Base-by-base conservation (phyloP, 2,797 vertebrate genomes). In the Sciurus carolinensis region DNA sequence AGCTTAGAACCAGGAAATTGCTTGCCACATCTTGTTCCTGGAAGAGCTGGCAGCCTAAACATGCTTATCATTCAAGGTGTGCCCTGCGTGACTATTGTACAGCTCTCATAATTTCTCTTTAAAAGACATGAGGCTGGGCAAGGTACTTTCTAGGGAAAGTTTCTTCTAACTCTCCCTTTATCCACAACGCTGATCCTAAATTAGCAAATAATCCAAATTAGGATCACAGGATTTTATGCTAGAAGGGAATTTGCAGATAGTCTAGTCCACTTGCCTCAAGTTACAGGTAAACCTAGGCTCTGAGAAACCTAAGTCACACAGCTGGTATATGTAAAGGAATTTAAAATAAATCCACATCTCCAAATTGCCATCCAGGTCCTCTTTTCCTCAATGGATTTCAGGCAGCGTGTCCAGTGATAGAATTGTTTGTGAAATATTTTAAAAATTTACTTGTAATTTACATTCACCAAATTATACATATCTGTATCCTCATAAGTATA, bases 11-110 rank as follows among this genome's bases (percentile, higher is more conserved):
- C 87, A 87, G 92, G 93, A 90, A 94, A 76, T 69, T 83, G 79
- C 95, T 84, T 96, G 94, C 80, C 8, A 3, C 18, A 15, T 97
- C 96, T 94, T 95, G 96, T 97, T 95, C 91, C 80, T 77, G 91
- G 93, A 93, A 92, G 91, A 93, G 39, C 94, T 81, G 33, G 72
- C 87, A 62, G 76, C 64, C 77, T 86, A 79, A 83, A 96, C 96
- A 90, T 95, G 89, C 80, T 89, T 96, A 77, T 81, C 71, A 54
- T 84, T 80, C 76, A 90, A 96, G 87, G 91, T 93, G 93, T 93
- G 94, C 89, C 87, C 54, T 9, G 59, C 73, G 36, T 64, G 52
- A 28, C n/a, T 79, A 20, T 57, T 91, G 20, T 18, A 50, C 7
- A 26, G 50, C 71, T 36, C 9, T 90, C 77, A 20, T 66, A 36